phyloP scores from a whole-genome alignment of 2,113 vertebrate species.

The Crotalus tigris region DNA sequence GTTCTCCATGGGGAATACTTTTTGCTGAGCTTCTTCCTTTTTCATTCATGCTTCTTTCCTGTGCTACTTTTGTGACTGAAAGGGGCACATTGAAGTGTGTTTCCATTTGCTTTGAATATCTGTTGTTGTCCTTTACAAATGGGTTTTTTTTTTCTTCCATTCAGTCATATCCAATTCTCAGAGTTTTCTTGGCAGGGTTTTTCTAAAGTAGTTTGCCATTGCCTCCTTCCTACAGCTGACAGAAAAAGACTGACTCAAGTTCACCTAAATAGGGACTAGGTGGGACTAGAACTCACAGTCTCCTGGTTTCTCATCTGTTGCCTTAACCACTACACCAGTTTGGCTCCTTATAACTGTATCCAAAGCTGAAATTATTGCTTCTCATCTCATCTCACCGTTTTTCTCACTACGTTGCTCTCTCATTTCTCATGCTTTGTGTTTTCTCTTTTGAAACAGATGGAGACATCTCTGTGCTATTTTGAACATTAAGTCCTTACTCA shows the following conservation, averaged over 20 bases:
- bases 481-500: constrained; percentile 77
- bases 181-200: not conserved
- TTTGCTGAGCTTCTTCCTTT: not conserved
- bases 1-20: not conserved
- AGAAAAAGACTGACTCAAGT: not conserved
- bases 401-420: not conserved
- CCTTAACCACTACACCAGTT: not conserved
- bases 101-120: not conserved
- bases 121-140: not conserved
- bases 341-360: not conserved
- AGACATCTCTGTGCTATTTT: constrained; percentile 78
- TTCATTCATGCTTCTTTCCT: not conserved
- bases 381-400: not conserved
- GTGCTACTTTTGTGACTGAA: not conserved
- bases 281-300: not conserved
- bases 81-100: not conserved
- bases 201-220: not conserved
- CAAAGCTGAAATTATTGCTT: not conserved
- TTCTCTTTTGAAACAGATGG: constrained; percentile 68
- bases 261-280: not conserved
- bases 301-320: not conserved
- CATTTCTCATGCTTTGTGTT: not conserved
- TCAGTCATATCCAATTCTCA: not conserved
- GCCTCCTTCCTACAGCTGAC: not conserved
- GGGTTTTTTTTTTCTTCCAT: not conserved